Evolutionary conservation across 1,140 invertebrate genomes (phyloP), one percentile per base, ranked within the genome.

Genomic region (Drosophila repletoides): DNA sequence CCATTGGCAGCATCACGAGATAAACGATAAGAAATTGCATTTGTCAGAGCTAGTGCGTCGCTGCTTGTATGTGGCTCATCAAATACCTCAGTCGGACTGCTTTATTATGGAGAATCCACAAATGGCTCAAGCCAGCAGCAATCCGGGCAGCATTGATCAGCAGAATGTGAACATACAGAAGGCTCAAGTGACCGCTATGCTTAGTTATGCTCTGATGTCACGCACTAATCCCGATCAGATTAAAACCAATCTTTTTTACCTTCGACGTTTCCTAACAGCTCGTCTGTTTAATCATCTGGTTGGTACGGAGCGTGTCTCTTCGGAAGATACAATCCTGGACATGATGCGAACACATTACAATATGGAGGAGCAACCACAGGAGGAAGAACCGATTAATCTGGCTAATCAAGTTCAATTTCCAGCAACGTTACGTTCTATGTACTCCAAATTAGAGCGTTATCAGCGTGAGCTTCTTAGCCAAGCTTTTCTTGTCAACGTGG

Each of bases 81-180:
- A 86, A 31, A 88, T 90, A 3, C 89, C 84, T 0, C 24, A 71
- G 3, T 84, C 89, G 0, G 89, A 90, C 36, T 87, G 86, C 34
- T 90, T 90, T 69, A 46, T 89, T 12, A 21, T 90, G 3, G 89
- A 90, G 59, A 77, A 72, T 48, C 89, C 88, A 3, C 89, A 89
- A 61, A 75, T 72, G 72, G 89, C 89, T 0, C 88, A 88, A 22
- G 51, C 68, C 7, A 84, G 48, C 15, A 88, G 59, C 14, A 83
- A 88, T 52, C 88, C 88, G 0, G 89, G 89, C 12, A 88, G 65
- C 38, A 72, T 76, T n/a, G 75, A 88, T 24, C 89, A 90, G 24
- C 81, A 89, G 22, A 90, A 90, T 61, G 76, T 90, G 0, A 90
- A 86, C 40, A 76, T 90, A 6, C 89, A 90, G 49, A 90, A 88